Evolutionary conservation across 2,113 vertebrate species (phyloP), one percentile per base, ranked within the genome.

Genomic region (Eubucco bourcierii): DNA sequence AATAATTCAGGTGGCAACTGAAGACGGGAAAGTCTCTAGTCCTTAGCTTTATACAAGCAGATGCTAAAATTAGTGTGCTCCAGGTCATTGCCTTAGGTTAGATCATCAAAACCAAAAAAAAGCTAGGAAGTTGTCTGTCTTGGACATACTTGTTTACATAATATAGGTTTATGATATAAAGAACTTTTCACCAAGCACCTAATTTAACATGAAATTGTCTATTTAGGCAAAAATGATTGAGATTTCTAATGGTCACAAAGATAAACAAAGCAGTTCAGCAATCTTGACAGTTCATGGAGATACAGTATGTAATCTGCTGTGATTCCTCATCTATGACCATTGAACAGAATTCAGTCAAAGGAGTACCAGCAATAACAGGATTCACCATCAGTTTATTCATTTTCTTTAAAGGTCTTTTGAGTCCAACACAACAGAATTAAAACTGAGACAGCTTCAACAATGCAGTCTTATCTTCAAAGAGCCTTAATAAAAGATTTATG

Each of bases 281-380:
- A 0, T 59, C 31, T 59, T 67, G 29, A 25, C 16, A 47, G 4
- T 75, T 74, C 47, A 41, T 7, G 7, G 59, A 50, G 64, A n/a
- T 50, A 21, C 0, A 0, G 3, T 64, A 4, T 55, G 29, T 64
- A 18, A 46, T n/a, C 19, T 79, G 15, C n/a, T 64, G 9, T 72
- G 68, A 21, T 29, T 46, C 27, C 56, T 46, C 7, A 3, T n/a
- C 17, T 5, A 41, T 52, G 61, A 24, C 5, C 10, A 10, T 71
- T 64, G 21, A 25, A 44, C n/a, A 31, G 10, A 53, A 44, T 37
- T 78, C 58, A 74, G 19, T 56, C 12, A 14, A 2, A 37, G 29
- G 28, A 70, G 15, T n/a, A 15, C 9, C 47, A 78, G 24, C 8
- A 50, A 52, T 6, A 59, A 31, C 8, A 37, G 27, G 19, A 46